These are phyloP conservation scores for Channallabes apus DNA, from an alignment of 2,797 vertebrate genomes.

Conservation along the genomic window DNA sequence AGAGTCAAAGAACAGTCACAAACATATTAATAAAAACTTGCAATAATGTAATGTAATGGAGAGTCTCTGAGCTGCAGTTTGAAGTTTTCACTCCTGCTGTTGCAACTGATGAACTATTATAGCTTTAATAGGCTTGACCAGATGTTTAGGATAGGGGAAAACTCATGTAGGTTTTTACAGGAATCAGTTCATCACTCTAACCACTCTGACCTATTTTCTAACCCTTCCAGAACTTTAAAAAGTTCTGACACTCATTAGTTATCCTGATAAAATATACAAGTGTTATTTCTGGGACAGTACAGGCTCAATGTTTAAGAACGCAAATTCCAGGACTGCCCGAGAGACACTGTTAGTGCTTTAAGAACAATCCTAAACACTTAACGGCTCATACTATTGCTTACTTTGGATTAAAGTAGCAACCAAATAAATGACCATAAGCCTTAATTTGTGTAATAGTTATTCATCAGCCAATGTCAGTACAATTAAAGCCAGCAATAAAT, in stretches of 20 bases:
- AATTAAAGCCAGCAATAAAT: background rate
- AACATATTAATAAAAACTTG: background rate
- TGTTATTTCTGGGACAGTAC: background rate
- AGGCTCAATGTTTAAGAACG: background rate
- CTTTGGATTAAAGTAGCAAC: background rate
- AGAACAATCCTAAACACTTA: background rate
- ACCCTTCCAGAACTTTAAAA: background rate
- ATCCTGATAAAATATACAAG: background rate
- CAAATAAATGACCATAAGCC: background rate
- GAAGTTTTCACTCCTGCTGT: background rate
- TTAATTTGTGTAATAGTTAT: background rate
- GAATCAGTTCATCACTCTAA: background rate
- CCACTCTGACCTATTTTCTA: background rate
- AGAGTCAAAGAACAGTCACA: background rate
- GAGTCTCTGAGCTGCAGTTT: background rate
- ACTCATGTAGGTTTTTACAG: background rate
- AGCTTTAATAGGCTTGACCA: background rate
- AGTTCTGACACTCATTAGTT: background rate
- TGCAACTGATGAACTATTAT: background rate
- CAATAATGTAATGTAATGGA: no score
- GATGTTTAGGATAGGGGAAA: background rate
- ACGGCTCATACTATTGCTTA: background rate
- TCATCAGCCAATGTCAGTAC: background rate
- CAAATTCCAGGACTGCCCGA: background rate
- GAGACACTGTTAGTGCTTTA: background rate